Percentiles rank a stretch among this genome's conserved stretches.
Evolutionary conservation across 2,888 invertebrate genomes (phyloP).

Genomic region (Stegana nigrithorax): DNA sequence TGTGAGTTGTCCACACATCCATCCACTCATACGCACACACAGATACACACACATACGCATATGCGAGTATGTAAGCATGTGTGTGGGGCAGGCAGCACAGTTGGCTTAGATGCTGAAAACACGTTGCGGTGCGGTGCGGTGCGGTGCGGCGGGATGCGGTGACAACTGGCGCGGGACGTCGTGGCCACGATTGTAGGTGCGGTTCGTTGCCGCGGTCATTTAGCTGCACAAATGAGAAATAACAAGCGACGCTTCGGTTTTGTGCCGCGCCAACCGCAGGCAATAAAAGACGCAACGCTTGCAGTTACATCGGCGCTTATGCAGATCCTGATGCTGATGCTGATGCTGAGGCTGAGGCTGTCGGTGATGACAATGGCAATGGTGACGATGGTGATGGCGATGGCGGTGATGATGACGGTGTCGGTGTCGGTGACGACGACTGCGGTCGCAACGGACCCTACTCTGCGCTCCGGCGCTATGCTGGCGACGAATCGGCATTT

Average conservation of each 20-base stretch:
- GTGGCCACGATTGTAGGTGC: slow-evolving; percentile 26
- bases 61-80: slow-evolving; percentile 12
- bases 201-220: slow-evolving; percentile 35
- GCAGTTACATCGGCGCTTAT: slow-evolving; percentile 29
- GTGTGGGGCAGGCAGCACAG: slow-evolving; percentile 48
- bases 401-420: neutral
- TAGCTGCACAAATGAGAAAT: slow-evolving; percentile 50
- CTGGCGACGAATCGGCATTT: slow-evolving; percentile 1
- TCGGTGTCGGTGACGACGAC: neutral
- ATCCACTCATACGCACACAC: neutral
- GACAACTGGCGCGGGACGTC: neutral
- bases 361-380: too few relatives aligned
- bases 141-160: slow-evolving; percentile 15
- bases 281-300: slow-evolving; percentile 54
- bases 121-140: neutral
- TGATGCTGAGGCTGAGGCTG: neutral
- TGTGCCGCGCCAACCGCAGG: slow-evolving; percentile 55
- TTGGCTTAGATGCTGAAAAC: slow-evolving; percentile 47
- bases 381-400: slow-evolving; percentile 24
- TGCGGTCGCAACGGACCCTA: too few relatives aligned
- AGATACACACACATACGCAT: neutral
- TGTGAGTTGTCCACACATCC: neutral
- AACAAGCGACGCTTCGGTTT: slow-evolving; percentile 58
- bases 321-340: too few relatives aligned
- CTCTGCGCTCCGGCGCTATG: too few relatives aligned